phyloP scores from a whole-genome alignment of 2,797 vertebrate species.

The Hydrolagus colliei region DNA sequence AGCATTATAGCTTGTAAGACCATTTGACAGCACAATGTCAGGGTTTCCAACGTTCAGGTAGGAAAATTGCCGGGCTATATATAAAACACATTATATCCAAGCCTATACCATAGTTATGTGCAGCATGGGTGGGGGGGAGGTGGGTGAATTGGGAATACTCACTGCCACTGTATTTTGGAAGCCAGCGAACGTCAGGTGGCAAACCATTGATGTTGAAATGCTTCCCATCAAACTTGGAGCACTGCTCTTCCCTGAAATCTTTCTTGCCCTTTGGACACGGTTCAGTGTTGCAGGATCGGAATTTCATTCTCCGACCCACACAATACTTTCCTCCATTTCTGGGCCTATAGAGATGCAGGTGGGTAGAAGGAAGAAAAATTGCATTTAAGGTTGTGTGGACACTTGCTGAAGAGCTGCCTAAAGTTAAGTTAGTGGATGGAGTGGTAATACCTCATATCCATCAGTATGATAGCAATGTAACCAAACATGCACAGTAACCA shows the following conservation, averaged over 20 bases:
- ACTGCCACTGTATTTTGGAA: conserved; percentile 96
- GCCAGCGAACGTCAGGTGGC: conserved; percentile 80
- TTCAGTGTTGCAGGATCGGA: conserved; percentile 90
- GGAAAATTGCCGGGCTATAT: no score
- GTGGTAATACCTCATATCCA: neutral
- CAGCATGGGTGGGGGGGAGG: no score
- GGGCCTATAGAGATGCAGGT: conserved; percentile 61
- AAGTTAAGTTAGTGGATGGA: no score
- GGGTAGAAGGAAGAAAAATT: neutral
- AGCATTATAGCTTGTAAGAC: no score
- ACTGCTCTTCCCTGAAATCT: conserved; percentile 90
- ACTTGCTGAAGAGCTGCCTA: no score
- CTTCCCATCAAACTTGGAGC: conserved; percentile 85
- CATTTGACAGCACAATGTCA: no score
- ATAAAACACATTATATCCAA: no score
- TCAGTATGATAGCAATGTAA: neutral
- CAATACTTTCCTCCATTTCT: conserved; percentile 87
- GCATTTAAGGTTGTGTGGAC: neutral
- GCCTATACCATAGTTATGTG: no score
- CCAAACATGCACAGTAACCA: no score
- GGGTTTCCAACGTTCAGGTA: no score
- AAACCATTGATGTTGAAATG: conserved; percentile 95
- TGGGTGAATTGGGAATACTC: conserved; percentile 52
- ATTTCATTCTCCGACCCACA: conserved; percentile 92
- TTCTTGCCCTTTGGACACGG: conserved; percentile 77